phyloP scores from a whole-genome alignment of 2,113 vertebrate genomes.

The Caranx ignobilis region DNA sequence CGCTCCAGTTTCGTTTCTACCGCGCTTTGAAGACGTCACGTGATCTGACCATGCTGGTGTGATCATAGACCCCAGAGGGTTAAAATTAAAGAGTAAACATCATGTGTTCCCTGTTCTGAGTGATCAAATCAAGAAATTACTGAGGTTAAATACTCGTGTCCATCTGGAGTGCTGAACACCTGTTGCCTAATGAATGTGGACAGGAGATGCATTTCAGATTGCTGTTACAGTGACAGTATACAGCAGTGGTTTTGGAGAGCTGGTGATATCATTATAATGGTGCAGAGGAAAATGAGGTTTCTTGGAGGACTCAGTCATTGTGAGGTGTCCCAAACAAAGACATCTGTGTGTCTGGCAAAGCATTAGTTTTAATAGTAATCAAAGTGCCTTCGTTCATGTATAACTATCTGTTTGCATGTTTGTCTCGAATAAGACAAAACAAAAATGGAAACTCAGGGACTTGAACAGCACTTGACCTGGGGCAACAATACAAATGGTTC shows the following conservation, averaged over 20 bases:
- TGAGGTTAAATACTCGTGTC: background rate
- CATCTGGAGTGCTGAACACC: background rate
- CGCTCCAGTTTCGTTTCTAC: no score
- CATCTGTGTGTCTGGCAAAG: background rate
- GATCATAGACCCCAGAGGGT: no score
- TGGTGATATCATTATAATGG: no score
- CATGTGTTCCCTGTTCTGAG: no score
- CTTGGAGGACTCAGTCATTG: background rate
- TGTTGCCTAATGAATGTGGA: no score
- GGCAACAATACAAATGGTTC: constrained; percentile 6
- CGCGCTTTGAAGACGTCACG: no score
- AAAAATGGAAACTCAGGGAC: background rate
- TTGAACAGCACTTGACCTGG: constrained; percentile 21
- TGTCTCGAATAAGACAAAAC: background rate
- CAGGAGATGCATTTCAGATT: background rate
- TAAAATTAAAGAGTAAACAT: no score
- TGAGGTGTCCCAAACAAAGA: background rate
- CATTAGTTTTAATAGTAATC: background rate
- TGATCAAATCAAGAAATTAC: no score
- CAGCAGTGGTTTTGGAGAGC: no score
- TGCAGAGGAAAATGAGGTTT: background rate
- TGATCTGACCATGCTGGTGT: no score
- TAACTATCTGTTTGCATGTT: background rate
- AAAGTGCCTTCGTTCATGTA: background rate
- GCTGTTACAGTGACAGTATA: background rate